These are phyloP conservation scores for Pheucticus melanocephalus DNA, from an alignment of 2,113 vertebrate species.

Conservation along the genomic window DNA sequence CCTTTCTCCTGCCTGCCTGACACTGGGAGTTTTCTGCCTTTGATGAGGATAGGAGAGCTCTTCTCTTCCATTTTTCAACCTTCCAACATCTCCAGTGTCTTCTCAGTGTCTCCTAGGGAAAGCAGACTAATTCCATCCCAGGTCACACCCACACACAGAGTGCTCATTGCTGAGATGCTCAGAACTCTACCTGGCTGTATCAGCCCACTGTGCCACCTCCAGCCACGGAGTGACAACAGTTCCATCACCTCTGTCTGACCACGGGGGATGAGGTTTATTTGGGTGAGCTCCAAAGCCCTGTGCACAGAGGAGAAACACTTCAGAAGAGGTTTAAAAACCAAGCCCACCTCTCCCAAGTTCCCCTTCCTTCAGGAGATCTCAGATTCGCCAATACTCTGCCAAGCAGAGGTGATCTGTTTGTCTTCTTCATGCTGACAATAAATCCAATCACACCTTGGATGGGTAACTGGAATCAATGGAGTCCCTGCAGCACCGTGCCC, in stretches of 20 bases:
- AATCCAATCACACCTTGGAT: slow-evolving; percentile 81
- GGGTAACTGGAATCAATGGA: slow-evolving; percentile 80
- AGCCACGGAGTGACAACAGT: rapidly evolving
- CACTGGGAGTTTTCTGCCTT: not conserved
- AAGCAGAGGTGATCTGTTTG: slow-evolving; percentile 70
- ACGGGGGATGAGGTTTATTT: not conserved
- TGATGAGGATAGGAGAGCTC: rapidly evolving
- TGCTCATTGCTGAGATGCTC: rapidly evolving
- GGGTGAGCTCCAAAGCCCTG: not conserved
- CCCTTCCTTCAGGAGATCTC: slow-evolving; percentile 77
- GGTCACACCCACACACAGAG: not conserved
- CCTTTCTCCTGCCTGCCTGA: not conserved
- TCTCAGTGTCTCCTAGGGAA: not conserved
- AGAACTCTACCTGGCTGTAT: rapidly evolving
- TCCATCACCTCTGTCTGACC: not conserved
- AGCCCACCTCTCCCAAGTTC: slow-evolving; percentile 38
- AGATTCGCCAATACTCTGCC: slow-evolving; percentile 74
- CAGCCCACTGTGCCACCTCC: rapidly evolving
- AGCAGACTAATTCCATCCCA: not conserved
- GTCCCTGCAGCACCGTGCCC: not conserved
- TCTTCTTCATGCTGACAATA: slow-evolving; percentile 75
- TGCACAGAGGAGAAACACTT: not conserved
- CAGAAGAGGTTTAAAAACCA: not conserved
- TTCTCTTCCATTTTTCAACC: not conserved
- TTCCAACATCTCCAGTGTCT: not conserved